Evolutionary conservation across 2,113 vertebrate species (phyloP), one percentile per base, ranked within the genome.

Genomic region (Lampris incognitus): DNA sequence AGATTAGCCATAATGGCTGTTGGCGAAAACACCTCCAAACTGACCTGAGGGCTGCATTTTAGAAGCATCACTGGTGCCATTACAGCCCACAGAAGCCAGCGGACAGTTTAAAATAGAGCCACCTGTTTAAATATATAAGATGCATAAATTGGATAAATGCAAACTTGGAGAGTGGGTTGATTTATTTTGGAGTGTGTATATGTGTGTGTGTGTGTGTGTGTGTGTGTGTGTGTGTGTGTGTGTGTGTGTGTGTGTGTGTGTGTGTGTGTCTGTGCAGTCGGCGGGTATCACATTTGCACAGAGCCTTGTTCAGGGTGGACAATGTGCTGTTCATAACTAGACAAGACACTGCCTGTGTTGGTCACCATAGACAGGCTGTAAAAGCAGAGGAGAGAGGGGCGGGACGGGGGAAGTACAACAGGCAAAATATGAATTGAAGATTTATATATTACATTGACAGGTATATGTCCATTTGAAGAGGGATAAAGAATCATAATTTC

Each of bases 241-340:
- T 24, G 24, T 24, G 0, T 24, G 24, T 24, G 24, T 24, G 24
- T 24, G 24, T 24, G 24, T 24, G 24, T 24, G 24, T 24, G 24
- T 24, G 24, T 24, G 24, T 24, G 24, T 24, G 24, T 24, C 24
- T 24, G 24, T 24, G 0, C 24, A 24, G 24, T 24, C 24, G 24
- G 50, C 36, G 56, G 73, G 66, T 65, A 38, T 83, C 63, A 9
- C 69, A 59, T 80, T 77, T 78, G 74, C 73, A 81, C 51, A 10
- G 81, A 77, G 81, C 54, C 81, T 84, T 76, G 74, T 81, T 78
- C 64, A 1, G 10, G 5, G 64, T 84, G 85, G 85, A 91, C 91
- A 93, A 88, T 87, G 86, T 89, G 66, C 87, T 79, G 78, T 91
- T 93, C 90, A 91, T 91, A 81, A 69, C 78, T 41, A 87, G 84